Conservation (phyloP, 2,113 vertebrate genomes). For the Trachemys scripta region DNA sequence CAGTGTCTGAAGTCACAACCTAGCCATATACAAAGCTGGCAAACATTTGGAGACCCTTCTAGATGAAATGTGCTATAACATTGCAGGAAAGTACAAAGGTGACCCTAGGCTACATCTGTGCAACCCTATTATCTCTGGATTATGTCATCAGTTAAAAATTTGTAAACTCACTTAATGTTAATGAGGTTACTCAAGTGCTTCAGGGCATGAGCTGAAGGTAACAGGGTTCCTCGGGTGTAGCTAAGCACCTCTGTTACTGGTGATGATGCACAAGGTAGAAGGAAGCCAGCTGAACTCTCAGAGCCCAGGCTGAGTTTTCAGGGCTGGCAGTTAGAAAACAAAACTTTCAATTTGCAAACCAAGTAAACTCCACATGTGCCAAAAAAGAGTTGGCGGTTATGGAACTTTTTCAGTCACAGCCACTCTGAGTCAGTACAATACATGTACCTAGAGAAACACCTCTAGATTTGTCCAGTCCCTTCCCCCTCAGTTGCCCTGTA, state of each 20-base stretch:
- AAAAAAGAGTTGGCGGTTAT: background rate
- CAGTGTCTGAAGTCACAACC: background rate
- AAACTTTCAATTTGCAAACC: background rate
- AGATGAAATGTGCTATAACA: background rate
- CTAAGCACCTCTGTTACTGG: background rate
- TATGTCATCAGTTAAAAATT: background rate
- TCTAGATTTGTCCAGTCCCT: background rate
- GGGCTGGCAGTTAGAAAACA: background rate
- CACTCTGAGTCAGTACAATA: background rate
- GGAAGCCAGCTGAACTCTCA: rapidly evolving
- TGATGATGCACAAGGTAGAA: background rate
- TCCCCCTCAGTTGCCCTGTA: background rate
- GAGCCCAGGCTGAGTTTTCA: background rate
- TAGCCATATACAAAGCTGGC: background rate
- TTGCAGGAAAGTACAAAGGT: background rate
- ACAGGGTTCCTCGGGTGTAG: background rate
- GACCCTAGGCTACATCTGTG: background rate
- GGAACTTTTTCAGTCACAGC: background rate
- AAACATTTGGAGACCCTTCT: background rate
- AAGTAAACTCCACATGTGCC: background rate
- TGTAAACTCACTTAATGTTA: background rate
- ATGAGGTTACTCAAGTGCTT: background rate
- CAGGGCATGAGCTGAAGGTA: rapidly evolving
- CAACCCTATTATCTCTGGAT: background rate
- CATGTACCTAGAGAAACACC: background rate